Conservation (phyloP, 2,797 vertebrate species). For the Avahi laniger region DNA sequence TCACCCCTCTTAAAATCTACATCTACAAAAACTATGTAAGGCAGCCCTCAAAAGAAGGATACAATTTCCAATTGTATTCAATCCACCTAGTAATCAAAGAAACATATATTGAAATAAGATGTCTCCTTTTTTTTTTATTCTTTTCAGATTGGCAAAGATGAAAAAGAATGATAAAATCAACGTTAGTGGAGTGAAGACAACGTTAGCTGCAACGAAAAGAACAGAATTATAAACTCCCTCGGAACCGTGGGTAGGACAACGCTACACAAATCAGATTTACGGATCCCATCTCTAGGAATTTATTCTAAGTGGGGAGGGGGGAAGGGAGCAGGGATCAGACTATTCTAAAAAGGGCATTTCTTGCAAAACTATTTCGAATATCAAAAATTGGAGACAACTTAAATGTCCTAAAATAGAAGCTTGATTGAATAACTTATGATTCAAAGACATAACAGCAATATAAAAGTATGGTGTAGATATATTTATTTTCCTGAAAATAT, state of each 20-base stretch:
- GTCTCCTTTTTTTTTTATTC: not conserved
- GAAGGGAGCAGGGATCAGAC: not conserved
- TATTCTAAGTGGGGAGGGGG: not conserved
- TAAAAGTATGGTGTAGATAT: not conserved
- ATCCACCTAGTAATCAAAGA: not conserved
- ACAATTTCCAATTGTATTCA: not conserved
- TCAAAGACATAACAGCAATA: not conserved
- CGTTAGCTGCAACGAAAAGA: not conserved
- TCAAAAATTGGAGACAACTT: not conserved
- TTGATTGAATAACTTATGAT: not conserved
- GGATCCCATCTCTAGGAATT: not conserved
- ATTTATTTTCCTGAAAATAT: not conserved
- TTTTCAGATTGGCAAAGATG: not conserved
- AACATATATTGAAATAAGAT: not conserved
- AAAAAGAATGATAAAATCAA: not conserved
- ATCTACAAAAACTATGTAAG: constrained; percentile 23
- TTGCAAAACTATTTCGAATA: not conserved
- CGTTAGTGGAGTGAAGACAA: not conserved
- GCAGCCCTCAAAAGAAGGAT: not conserved
- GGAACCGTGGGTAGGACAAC: not conserved
- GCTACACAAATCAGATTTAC: not conserved
- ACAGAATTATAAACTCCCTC: not conserved
- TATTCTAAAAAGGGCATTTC: not conserved
- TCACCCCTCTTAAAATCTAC: not conserved
- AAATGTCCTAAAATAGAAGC: not conserved